These are phyloP conservation scores for Polyodon spathula DNA, from an alignment of 2,113 vertebrate species.

Conservation along the genomic window DNA sequence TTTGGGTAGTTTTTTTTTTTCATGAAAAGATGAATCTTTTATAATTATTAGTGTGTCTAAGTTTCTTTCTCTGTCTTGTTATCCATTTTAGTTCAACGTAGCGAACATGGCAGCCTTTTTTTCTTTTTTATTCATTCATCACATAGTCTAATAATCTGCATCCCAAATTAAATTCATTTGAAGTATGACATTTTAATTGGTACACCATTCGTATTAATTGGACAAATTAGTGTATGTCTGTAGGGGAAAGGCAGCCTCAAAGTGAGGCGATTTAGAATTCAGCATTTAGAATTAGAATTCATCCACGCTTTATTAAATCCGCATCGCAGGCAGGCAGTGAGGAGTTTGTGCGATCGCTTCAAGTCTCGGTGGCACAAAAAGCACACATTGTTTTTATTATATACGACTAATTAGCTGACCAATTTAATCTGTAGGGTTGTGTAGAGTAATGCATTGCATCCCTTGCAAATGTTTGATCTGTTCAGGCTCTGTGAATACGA, in stretches of 20 bases:
- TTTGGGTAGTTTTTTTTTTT: too few species aligned
- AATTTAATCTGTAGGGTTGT: constrained; percentile 43
- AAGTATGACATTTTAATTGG: constrained; percentile 58
- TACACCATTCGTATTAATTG: constrained; percentile 52
- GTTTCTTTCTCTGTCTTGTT: too few species aligned
- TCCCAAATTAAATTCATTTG: constrained; percentile 48
- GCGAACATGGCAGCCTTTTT: constrained; percentile 21
- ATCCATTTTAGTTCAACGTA: too few species aligned
- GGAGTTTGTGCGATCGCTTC: constrained; percentile 16
- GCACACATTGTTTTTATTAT: constrained; percentile 47
- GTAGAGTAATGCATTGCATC: constrained; percentile 23
- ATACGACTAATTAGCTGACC: constrained; percentile 55
- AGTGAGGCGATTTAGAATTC: constrained; percentile 42
- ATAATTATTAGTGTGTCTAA: too few species aligned
- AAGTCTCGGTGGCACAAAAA: constrained; percentile 26
- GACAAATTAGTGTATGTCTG: constrained; percentile 49
- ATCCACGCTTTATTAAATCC: constrained; percentile 35
- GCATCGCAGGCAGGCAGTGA: constrained; percentile 28
- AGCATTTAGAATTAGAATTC: constrained; percentile 42
- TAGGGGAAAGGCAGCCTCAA: constrained; percentile 44
- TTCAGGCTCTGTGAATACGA: constrained; percentile 22
- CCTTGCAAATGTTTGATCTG: constrained; percentile 32
- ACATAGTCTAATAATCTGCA: constrained; percentile 31
- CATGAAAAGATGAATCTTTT: too few species aligned
- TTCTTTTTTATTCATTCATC: constrained; percentile 25